Base-by-base conservation (phyloP, 2,888 invertebrate species). In the Hydroisotoma schaefferi region DNA sequence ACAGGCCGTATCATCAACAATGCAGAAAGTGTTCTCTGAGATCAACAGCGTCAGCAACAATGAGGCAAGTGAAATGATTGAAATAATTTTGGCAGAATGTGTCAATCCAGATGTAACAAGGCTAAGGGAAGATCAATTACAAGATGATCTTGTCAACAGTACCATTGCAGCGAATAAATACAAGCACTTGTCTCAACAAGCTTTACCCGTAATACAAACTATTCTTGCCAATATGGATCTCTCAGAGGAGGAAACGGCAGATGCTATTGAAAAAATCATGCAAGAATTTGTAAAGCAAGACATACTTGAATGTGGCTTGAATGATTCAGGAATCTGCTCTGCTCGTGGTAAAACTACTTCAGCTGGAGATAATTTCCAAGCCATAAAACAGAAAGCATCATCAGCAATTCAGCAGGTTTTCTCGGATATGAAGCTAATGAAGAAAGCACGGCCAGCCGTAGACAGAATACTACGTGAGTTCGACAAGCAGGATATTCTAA, bases 381-480 rank as follows among this genome's bases (percentile, higher is more conserved):
- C n/a, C n/a, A n/a, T 53, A 15, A 40, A 40, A 27, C 15, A 38
- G 27, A 53, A 40, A 8, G 43, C 53, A 4, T 26, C 40, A 15
- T 20, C 40, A 3, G 37, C 27, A 37, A 40, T 53, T 27, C 23
- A 53, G 23, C 3, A 53, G 40, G 40, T 33, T 10, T 33, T 33
- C 15, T 33, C 33, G 15, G 33, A 15, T 10, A 33, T 33, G 33
- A 33, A 33, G 6, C 15, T 33, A 33, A 33, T 10, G n/a, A n/a
- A n/a, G n/a, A n/a, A n/a, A n/a, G n/a, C n/a, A n/a, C n/a, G n/a
- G n/a, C n/a, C n/a, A 10, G 33, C 33, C 33, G 33, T 10, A 33
- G 33, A 33, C 15, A 33, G 8, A 33, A 33, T 33, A 33, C 8
- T 15, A 33, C 8, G 8, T 10, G 33, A 33, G 33, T 10, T 10